Percentiles rank a stretch among this genome's conserved stretches.
phyloP scores from a whole-genome alignment of 2,113 vertebrate genomes.

The Oophaga pumilio region DNA sequence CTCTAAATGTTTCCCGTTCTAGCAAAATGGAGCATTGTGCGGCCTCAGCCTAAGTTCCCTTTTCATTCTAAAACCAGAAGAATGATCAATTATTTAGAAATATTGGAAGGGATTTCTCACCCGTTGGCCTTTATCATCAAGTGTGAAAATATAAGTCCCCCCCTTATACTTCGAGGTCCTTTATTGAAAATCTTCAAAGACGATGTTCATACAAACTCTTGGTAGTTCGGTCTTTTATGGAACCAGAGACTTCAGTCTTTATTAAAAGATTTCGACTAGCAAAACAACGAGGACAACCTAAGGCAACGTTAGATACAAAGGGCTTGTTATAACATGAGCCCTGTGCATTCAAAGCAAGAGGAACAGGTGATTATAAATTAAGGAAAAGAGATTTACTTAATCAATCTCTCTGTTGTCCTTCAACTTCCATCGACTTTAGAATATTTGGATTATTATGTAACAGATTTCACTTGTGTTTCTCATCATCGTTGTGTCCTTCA shows the following conservation, averaged over 20 bases:
- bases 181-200: slow-evolving; percentile 64
- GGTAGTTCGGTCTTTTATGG: slow-evolving; percentile 59
- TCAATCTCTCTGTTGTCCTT: not conserved
- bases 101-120: slow-evolving; percentile 62
- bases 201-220: slow-evolving; percentile 55
- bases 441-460: not conserved
- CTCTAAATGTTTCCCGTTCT: slow-evolving; percentile 74
- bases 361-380: not conserved
- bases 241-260: slow-evolving; percentile 39
- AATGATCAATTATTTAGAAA: slow-evolving; percentile 70
- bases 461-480: not conserved
- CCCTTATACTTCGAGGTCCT: slow-evolving; percentile 46
- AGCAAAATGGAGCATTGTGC: slow-evolving; percentile 69
- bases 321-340: slow-evolving; percentile 42
- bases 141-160: slow-evolving; percentile 59
- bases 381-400: not conserved
- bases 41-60: slow-evolving; percentile 67
- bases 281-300: slow-evolving; percentile 49
- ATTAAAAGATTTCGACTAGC: slow-evolving; percentile 62
- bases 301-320: slow-evolving; percentile 58
- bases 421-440: not conserved
- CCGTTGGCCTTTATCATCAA: slow-evolving; percentile 64
- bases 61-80: slow-evolving; percentile 62
- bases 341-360: not conserved
- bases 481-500: not conserved